Evolutionary conservation across 2,888 invertebrate genomes (phyloP).

Genomic region (Microplitis manilae): DNA sequence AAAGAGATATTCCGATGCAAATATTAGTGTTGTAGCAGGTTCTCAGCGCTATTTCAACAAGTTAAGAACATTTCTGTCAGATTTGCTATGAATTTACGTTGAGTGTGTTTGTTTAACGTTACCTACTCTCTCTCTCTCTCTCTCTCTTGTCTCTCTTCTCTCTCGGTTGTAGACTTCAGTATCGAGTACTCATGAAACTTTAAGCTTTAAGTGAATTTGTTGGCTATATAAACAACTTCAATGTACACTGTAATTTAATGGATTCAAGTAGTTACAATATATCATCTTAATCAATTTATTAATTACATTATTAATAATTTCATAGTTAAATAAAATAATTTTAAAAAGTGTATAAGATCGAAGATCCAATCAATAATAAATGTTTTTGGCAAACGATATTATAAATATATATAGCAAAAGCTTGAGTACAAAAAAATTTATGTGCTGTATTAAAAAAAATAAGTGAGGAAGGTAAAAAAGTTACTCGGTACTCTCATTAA

Average conservation of each 20-base stretch:
- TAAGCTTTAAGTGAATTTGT: neutral
- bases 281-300: neutral
- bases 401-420: too few species aligned
- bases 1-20: conserved; percentile 33
- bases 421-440: too few species aligned
- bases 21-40: conserved; percentile 20
- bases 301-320: too few species aligned
- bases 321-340: too few species aligned
- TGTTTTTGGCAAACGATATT: too few species aligned
- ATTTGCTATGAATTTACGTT: conserved; percentile 25
- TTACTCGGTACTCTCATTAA: neutral
- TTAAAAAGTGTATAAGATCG: too few species aligned
- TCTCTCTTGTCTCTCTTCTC: neutral
- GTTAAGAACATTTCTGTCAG: conserved; percentile 34
- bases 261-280: neutral
- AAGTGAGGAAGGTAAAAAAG: neutral
- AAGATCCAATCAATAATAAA: too few species aligned
- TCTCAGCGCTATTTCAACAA: conserved; percentile 18
- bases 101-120: conserved; percentile 27
- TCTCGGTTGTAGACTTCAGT: neutral
- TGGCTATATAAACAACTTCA: neutral
- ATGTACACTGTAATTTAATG: neutral
- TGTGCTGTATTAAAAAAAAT: neutral
- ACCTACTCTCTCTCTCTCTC: neutral
- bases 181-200: neutral